Evolutionary conservation across 2,797 vertebrate genomes (phyloP).

Genomic region (Peromyscus aztecus): DNA sequence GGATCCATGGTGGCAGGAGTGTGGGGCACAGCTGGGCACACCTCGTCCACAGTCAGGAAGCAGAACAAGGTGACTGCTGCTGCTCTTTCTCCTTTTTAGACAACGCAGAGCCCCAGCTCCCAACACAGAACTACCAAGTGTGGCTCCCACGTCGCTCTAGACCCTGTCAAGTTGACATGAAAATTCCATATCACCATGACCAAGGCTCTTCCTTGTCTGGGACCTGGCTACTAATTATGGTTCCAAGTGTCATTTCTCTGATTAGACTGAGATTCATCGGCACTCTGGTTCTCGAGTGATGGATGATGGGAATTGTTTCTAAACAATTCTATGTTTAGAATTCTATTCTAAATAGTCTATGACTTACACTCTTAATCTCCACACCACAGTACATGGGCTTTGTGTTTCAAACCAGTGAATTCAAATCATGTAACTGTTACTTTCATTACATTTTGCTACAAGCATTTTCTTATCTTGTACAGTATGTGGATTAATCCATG

Average conservation of each 20-base stretch:
- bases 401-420: constrained; percentile 55
- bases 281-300: not conserved
- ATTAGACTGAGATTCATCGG: not conserved
- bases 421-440: constrained; percentile 47
- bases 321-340: too few relatives aligned
- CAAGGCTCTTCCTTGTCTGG: not conserved
- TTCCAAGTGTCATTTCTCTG: constrained; percentile 21
- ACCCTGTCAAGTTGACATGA: not conserved
- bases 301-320: not conserved
- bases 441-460: constrained; percentile 66
- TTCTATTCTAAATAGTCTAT: too few relatives aligned
- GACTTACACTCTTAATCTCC: not conserved
- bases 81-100: not conserved
- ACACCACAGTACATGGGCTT: not conserved
- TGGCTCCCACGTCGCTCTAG: too few relatives aligned
- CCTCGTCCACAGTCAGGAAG: not conserved
- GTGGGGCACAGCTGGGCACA: not conserved
- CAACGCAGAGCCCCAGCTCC: not conserved
- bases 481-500: constrained; percentile 64
- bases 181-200: not conserved
- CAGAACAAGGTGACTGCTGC: not conserved
- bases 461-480: constrained; percentile 63
- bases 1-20: not conserved
- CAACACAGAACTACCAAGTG: not conserved
- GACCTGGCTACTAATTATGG: not conserved